Conservation (phyloP, 2,797 vertebrate genomes). For the Acanthopagrus latus region DNA sequence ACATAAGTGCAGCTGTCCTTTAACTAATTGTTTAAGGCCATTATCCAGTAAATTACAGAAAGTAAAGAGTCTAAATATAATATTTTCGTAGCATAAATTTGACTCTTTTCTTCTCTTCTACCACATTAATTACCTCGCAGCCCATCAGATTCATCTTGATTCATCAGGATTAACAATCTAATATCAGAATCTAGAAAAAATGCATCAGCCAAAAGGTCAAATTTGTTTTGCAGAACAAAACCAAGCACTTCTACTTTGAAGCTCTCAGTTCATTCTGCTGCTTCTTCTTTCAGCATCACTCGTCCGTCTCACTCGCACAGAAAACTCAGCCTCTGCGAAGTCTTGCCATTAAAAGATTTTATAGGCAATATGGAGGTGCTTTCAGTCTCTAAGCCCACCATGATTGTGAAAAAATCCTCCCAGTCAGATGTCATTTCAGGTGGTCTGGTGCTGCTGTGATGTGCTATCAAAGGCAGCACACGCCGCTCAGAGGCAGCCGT, state of each 20-base stretch:
- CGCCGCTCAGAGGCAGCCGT: constrained; percentile 37
- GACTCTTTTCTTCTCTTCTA: neutral
- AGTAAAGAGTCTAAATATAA: neutral
- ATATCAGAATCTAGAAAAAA: neutral
- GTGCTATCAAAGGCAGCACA: constrained; percentile 46
- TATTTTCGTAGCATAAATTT: neutral
- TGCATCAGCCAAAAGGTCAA: neutral
- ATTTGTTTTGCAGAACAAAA: neutral
- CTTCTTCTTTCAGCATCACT: constrained; percentile 4
- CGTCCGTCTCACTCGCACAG: constrained; percentile 17
- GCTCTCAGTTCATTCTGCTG: neutral
- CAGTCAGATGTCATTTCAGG: constrained; percentile 54
- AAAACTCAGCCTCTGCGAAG: constrained; percentile 24
- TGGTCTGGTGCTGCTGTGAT: constrained; percentile 42
- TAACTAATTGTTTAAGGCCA: neutral
- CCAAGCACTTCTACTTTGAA: neutral
- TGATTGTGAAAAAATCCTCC: constrained; percentile 51
- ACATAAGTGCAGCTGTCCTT: neutral
- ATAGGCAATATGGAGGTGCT: constrained; percentile 28
- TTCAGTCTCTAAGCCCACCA: constrained; percentile 43
- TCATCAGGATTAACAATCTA: neutral
- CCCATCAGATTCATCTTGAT: neutral
- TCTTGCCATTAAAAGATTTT: constrained; percentile 44
- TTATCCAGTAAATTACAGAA: neutral
- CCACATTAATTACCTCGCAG: neutral